A percentile compares a stretch with the other conserved stretches of the same genome.
These are phyloP conservation scores for Pinctada fucata DNA, from an alignment of 2,888 invertebrate genomes.

Conservation along the genomic window DNA sequence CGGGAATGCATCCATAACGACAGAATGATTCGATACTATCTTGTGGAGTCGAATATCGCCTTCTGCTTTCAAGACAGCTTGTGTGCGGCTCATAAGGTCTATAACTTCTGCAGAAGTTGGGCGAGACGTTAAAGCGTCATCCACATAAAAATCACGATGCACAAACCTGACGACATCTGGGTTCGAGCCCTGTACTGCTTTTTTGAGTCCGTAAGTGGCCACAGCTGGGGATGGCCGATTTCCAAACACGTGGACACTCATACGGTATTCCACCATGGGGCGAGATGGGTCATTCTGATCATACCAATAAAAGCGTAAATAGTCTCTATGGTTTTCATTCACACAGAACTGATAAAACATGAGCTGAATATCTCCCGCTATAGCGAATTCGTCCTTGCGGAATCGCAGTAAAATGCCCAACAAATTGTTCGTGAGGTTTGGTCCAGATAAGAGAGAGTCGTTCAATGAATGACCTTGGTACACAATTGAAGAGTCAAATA, in stretches of 20 bases:
- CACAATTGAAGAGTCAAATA: conserved; percentile 46
- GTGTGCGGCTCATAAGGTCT: conserved; percentile 41
- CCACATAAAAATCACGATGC: conserved; percentile 49
- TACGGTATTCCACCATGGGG: conserved; percentile 43
- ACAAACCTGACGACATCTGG: conserved; percentile 38
- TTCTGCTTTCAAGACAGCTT: conserved; percentile 28
- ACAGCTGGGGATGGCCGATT: conserved; percentile 48
- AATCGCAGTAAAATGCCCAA: conserved; percentile 46
- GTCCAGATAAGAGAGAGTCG: conserved; percentile 41
- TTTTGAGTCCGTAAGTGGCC: conserved; percentile 44
- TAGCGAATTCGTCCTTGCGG: conserved; percentile 36
- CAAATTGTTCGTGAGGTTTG: conserved; percentile 45
- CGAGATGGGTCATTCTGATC: conserved; percentile 37
- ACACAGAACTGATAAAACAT: conserved; percentile 51
- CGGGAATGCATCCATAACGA: too few species aligned
- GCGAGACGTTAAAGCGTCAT: conserved; percentile 41
- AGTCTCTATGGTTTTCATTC: conserved; percentile 39
- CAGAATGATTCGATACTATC: too few species aligned
- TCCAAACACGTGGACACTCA: conserved; percentile 46
- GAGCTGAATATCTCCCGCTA: conserved; percentile 44
- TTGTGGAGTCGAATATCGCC: too few species aligned
- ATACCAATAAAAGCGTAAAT: conserved; percentile 49
- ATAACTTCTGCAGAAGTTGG: conserved; percentile 35
- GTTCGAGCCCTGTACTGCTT: conserved; percentile 31
- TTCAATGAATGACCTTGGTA: conserved; percentile 45